Conservation (phyloP, 2,888 invertebrate genomes). For the Melinopterus prodromus region DNA sequence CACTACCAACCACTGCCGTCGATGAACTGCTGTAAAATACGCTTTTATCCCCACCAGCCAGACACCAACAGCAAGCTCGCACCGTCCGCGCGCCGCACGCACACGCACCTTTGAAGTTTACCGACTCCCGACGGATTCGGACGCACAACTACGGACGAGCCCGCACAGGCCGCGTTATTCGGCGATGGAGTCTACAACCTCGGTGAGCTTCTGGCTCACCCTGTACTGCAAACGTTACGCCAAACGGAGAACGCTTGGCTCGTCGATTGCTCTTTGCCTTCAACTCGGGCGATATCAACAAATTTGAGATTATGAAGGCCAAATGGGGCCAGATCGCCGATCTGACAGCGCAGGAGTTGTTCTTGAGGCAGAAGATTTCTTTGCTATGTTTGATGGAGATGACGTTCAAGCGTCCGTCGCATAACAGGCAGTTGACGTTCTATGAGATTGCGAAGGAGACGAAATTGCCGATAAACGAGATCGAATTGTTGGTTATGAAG, state of each 20-base stretch:
- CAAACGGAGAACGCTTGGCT: constrained; percentile 88
- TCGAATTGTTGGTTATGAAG: constrained; percentile 97
- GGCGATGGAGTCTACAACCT: constrained; percentile 97
- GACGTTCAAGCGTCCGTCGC: constrained; percentile 94
- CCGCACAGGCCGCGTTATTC: constrained; percentile 57
- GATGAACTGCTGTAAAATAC: too few relatives aligned
- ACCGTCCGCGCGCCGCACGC: too few relatives aligned
- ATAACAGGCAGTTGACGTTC: constrained; percentile 86
- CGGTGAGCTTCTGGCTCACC: constrained; percentile 95
- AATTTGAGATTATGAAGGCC: constrained; percentile 76
- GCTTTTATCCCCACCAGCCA: too few relatives aligned
- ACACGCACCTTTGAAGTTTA: too few relatives aligned
- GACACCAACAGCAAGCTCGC: too few relatives aligned
- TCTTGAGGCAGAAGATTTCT: constrained; percentile 91
- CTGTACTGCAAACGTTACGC: constrained; percentile 86
- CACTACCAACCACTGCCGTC: too few relatives aligned
- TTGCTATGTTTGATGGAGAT: constrained; percentile 98
- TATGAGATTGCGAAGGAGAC: constrained; percentile 89
- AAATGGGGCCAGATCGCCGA: constrained; percentile 85
- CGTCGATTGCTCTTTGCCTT: constrained; percentile 85
- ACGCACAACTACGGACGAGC: too few relatives aligned
- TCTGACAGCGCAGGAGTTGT: constrained; percentile 80
- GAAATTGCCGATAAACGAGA: constrained; percentile 82
- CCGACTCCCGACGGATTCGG: too few relatives aligned
- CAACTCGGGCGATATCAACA: constrained; percentile 82